These are phyloP conservation scores for Xanthorhoe spadicearia DNA, from an alignment of 2,888 invertebrate genomes.

Conservation along the genomic window DNA sequence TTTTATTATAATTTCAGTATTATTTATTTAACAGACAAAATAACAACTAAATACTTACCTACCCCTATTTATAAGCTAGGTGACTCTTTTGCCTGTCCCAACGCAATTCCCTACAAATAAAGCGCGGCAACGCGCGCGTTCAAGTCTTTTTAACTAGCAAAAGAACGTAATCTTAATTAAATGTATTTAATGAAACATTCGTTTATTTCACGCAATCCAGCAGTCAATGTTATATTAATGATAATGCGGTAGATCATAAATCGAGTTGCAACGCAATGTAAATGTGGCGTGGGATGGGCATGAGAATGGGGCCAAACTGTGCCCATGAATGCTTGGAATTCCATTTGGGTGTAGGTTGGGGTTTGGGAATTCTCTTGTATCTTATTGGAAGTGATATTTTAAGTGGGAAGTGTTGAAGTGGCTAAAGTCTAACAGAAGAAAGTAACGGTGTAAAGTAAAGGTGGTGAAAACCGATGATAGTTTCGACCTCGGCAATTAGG, in stretches of 20 bases:
- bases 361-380: constrained; percentile 1
- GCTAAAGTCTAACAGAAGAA: background rate
- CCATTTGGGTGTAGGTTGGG: constrained; percentile 21
- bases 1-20: too few species aligned
- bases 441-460: too few species aligned
- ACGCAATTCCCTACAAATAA: too few species aligned
- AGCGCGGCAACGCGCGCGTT: too few species aligned
- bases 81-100: too few species aligned
- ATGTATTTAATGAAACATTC: background rate
- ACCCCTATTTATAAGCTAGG: too few species aligned
- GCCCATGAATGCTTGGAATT: constrained; percentile 29
- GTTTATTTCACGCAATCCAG: background rate
- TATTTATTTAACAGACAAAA: too few species aligned
- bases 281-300: constrained; percentile 57
- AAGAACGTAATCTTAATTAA: too few species aligned
- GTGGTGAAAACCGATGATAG: too few species aligned
- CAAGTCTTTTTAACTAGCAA: too few species aligned
- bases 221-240: constrained; percentile 33
- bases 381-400: background rate
- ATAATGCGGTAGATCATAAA: constrained; percentile 37
- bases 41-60: too few species aligned
- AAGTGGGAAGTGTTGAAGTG: background rate
- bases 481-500: too few species aligned
- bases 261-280: constrained; percentile 50
- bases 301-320: constrained; percentile 57